These are phyloP conservation scores for Barnardius zonarius DNA, from an alignment of 2,113 vertebrate genomes.

Conservation along the genomic window DNA sequence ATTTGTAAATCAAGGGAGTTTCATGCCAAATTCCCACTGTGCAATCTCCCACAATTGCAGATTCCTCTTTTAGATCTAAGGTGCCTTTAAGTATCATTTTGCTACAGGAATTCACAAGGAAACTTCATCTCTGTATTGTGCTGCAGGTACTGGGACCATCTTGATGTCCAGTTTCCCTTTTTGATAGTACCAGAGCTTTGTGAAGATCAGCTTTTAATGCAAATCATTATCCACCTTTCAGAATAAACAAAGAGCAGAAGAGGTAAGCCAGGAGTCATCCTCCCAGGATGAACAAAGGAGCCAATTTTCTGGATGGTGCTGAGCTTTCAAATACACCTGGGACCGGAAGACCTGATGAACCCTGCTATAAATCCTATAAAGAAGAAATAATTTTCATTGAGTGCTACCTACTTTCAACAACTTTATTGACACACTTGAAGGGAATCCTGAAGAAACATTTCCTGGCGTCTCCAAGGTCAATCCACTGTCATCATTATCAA, in stretches of 20 bases:
- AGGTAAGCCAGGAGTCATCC: background rate
- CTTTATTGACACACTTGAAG: background rate
- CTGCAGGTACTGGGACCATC: background rate
- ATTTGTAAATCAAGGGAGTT: background rate
- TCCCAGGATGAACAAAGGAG: background rate
- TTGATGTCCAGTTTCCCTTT: background rate
- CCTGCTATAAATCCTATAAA: background rate
- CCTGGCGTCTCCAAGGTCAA: slow-evolving; percentile 38
- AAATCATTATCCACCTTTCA: background rate
- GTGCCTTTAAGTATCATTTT: background rate
- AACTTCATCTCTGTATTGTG: background rate
- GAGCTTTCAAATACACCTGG: background rate
- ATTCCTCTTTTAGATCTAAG: background rate
- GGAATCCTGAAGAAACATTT: slow-evolving; percentile 10
- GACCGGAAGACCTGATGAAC: background rate
- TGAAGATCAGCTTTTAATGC: background rate
- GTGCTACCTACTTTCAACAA: background rate
- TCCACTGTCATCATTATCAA: slow-evolving; percentile 9
- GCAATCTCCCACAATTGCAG: rapidly evolving
- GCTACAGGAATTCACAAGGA: background rate
- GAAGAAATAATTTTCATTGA: background rate
- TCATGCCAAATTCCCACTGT: background rate
- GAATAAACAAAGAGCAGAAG: background rate
- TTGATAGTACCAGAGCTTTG: background rate
- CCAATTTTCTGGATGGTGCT: background rate